Evolutionary conservation across 1,140 invertebrate genomes (phyloP).

Genomic region (Propsilocerus akamusi): DNA sequence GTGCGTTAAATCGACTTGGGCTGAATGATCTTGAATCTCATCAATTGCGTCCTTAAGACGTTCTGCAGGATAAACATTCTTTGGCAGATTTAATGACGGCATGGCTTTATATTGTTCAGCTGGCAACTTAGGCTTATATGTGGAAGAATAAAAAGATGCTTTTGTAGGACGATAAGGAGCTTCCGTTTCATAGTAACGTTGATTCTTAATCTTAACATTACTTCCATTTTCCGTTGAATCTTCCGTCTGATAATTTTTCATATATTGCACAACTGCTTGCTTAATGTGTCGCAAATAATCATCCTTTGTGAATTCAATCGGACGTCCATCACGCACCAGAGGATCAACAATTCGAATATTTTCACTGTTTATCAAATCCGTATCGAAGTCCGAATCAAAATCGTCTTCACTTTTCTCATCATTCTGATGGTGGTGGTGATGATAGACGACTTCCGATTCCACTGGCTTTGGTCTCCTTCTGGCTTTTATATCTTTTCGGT

Average conservation of each 20-base stretch:
- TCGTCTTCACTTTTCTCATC: neutral
- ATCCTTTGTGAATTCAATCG: neutral
- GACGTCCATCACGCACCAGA: neutral
- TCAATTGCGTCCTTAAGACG: neutral
- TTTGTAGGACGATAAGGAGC: neutral
- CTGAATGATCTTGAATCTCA: neutral
- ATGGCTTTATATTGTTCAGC: neutral
- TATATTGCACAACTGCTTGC: neutral
- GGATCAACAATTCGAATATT: neutral
- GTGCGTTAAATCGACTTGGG: neutral
- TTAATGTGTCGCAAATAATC: neutral
- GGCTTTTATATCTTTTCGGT: neutral
- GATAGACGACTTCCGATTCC: neutral
- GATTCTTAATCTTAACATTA: neutral
- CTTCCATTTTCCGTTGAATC: neutral
- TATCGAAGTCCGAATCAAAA: neutral
- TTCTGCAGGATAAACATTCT: neutral
- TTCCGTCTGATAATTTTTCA: neutral
- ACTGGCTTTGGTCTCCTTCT: neutral
- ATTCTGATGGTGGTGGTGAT: neutral
- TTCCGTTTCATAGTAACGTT: neutral
- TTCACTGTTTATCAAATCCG: neutral
- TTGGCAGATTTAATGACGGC: neutral
- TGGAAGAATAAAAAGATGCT: neutral
- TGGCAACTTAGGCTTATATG: neutral